Evolutionary conservation across 2,113 vertebrate genomes (phyloP).

Genomic region (Syrmaticus mikado): DNA sequence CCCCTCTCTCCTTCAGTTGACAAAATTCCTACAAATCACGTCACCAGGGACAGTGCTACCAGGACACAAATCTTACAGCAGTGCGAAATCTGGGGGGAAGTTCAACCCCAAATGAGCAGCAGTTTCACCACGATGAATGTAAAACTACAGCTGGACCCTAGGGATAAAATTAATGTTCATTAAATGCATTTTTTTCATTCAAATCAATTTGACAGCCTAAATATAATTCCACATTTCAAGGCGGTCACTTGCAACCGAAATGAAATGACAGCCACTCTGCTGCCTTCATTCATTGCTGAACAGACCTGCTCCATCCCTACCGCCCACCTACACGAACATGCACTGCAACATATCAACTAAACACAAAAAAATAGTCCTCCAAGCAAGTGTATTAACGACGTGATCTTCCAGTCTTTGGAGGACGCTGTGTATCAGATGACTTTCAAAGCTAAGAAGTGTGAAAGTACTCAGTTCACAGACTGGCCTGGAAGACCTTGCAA

Average conservation of each 20-base stretch:
- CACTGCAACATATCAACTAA: neutral
- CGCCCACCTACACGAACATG: neutral
- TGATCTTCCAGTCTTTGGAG: neutral
- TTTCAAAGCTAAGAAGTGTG: neutral
- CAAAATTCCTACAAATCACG: neutral
- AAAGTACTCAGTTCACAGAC: neutral
- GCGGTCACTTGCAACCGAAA: neutral
- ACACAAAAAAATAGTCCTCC: neutral
- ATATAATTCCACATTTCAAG: slow-evolving; percentile 14
- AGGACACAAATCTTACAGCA: neutral
- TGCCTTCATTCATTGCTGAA: neutral
- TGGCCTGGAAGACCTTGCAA: neutral
- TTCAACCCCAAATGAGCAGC: neutral
- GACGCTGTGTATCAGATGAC: neutral
- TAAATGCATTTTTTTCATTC: neutral
- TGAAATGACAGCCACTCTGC: neutral
- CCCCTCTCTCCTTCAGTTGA: neutral
- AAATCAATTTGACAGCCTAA: slow-evolving; percentile 28
- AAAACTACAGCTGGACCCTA: neutral
- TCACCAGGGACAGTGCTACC: neutral
- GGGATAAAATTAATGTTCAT: slow-evolving; percentile 8
- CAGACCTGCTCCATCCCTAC: neutral
- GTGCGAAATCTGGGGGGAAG: neutral
- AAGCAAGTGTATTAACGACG: neutral
- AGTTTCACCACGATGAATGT: neutral